Percentiles rank a stretch among this genome's conserved stretches.
phyloP scores from a whole-genome alignment of 2,113 vertebrate species.

The Brachypteracias leptosomus region DNA sequence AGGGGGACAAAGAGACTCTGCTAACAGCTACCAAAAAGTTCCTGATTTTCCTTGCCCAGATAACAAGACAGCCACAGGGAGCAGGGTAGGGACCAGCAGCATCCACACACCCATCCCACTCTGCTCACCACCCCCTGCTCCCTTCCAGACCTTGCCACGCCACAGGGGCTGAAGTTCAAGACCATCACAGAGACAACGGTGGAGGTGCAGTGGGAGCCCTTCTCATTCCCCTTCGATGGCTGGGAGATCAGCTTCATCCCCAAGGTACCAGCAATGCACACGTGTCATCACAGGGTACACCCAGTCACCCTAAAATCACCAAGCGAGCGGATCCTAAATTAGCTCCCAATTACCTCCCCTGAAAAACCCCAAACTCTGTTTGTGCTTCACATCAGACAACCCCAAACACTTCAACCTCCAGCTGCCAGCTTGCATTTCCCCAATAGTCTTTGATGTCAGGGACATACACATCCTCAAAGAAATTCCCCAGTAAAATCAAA shows the following conservation, averaged over 20 bases:
- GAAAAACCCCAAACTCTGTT: not conserved
- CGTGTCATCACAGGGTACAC: accelerated
- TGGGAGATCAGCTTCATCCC: constrained; percentile 99
- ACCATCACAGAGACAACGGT: constrained; percentile 93
- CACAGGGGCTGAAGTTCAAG: constrained; percentile 92
- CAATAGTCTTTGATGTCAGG: not conserved
- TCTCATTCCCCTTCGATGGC: constrained; percentile 91
- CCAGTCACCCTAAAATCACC: accelerated
- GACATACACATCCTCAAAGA: not conserved
- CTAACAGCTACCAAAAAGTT: not conserved
- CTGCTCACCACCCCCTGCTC: not conserved
- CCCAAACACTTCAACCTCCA: not conserved
- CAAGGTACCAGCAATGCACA: constrained; percentile 77
- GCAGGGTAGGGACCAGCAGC: not conserved
- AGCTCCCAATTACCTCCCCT: not conserved
- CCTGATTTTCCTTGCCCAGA: not conserved
- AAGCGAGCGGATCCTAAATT: accelerated
- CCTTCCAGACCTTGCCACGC: constrained; percentile 90
- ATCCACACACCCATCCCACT: accelerated
- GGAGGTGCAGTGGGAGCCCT: constrained; percentile 95
- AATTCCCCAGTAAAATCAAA: not conserved
- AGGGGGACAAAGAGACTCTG: not conserved
- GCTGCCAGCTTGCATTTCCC: not conserved
- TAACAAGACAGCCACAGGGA: not conserved
- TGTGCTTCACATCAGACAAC: not conserved